These are phyloP conservation scores for Polydrusus pterygomalis DNA, from an alignment of 2,888 invertebrate species.

Conservation along the genomic window DNA sequence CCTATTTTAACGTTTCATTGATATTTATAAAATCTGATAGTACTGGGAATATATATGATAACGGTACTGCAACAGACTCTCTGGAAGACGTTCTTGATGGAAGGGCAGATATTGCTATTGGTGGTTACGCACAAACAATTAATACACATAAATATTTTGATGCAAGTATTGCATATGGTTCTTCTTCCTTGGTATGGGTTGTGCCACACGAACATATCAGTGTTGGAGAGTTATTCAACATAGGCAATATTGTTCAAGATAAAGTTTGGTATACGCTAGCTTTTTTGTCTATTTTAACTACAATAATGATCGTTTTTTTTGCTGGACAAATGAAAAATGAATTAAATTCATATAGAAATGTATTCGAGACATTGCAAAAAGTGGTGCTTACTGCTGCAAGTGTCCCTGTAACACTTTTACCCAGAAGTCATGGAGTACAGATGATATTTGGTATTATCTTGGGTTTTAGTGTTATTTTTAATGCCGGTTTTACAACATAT, in stretches of 20 bases:
- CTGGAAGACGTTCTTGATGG: background rate
- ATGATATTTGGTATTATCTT: slow-evolving; percentile 60
- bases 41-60: slow-evolving; percentile 7
- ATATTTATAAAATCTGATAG: slow-evolving; percentile 47
- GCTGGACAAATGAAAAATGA: slow-evolving; percentile 37
- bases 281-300: slow-evolving; percentile 8
- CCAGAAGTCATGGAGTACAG: slow-evolving; percentile 57
- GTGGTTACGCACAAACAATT: slow-evolving; percentile 64
- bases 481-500: slow-evolving; percentile 61
- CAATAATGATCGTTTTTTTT: slow-evolving; percentile 20
- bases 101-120: slow-evolving; percentile 64
- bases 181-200: slow-evolving; percentile 66
- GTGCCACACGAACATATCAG: slow-evolving; percentile 64
- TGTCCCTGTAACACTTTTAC: slow-evolving; percentile 57
- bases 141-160: slow-evolving; percentile 63
- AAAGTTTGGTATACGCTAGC: slow-evolving; percentile 28
- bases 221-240: slow-evolving; percentile 11
- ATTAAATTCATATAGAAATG: slow-evolving; percentile 39
- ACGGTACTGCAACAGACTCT: slow-evolving; percentile 6
- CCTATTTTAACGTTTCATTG: slow-evolving; percentile 25
- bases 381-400: slow-evolving; percentile 57
- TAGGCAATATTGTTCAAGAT: slow-evolving; percentile 3
- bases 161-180: slow-evolving; percentile 64
- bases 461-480: slow-evolving; percentile 59
- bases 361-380: slow-evolving; percentile 51